Conservation (phyloP, 2,888 invertebrate species). For the Drosophila testacea region DNA sequence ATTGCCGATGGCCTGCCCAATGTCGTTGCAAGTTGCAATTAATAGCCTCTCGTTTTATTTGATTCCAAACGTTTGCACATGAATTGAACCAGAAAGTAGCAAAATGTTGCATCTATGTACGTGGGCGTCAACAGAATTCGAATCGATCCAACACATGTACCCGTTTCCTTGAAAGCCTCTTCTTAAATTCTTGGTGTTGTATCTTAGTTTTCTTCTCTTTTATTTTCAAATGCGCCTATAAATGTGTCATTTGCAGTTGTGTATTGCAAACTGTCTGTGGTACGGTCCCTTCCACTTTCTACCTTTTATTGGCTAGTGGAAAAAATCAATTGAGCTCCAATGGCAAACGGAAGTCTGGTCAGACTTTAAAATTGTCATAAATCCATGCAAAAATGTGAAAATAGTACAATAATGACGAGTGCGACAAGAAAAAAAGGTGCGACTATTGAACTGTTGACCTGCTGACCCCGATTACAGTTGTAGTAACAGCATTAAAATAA, state of each 20-base stretch:
- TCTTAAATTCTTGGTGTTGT: background rate
- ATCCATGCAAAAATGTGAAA: slow-evolving; percentile 27
- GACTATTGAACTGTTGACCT: background rate
- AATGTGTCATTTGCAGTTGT: slow-evolving; percentile 67
- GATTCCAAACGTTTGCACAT: slow-evolving; percentile 74
- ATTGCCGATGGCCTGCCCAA: slow-evolving; percentile 9
- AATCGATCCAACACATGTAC: slow-evolving; percentile 22
- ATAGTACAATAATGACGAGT: slow-evolving; percentile 9
- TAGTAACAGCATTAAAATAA: background rate
- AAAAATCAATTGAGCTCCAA: slow-evolving; percentile 44
- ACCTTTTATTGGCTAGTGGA: slow-evolving; percentile 18
- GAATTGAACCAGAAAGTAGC: slow-evolving; percentile 74
- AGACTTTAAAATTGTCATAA: slow-evolving; percentile 49
- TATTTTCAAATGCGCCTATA: slow-evolving; percentile 33
- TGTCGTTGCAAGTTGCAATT: slow-evolving; percentile 57
- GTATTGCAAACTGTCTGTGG: slow-evolving; percentile 25
- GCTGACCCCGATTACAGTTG: background rate
- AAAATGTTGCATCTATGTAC: slow-evolving; percentile 65
- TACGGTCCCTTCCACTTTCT: background rate
- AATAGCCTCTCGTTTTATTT: slow-evolving; percentile 69
- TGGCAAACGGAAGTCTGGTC: slow-evolving; percentile 27
- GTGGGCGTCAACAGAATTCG: slow-evolving; percentile 26
- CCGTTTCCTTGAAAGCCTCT: background rate
- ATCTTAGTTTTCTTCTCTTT: slow-evolving; percentile 19
- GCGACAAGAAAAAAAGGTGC: background rate